Evolutionary conservation across 2,888 invertebrate genomes (phyloP).

Genomic region (Entomobrya proxima): DNA sequence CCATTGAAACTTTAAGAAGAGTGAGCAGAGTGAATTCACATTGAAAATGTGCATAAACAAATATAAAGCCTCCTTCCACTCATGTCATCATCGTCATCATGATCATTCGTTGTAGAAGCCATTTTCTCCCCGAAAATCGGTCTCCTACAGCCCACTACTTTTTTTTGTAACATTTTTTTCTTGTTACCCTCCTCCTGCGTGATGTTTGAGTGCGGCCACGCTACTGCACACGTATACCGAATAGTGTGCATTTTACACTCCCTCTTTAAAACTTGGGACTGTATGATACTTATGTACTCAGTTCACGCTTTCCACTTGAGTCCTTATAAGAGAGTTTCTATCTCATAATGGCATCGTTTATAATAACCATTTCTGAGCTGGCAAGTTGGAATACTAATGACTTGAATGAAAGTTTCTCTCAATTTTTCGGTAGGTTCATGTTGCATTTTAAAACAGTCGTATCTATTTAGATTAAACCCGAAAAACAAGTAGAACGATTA

Average conservation of each 20-base stretch:
- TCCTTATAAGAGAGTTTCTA: not conserved
- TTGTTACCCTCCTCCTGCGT: constrained; percentile 1
- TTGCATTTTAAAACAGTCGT: not conserved
- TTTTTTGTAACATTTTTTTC: constrained; percentile 21
- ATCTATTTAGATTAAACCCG: not conserved
- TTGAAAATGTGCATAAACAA: too few species aligned
- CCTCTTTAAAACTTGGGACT: constrained; percentile 8
- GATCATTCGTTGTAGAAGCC: constrained; percentile 32
- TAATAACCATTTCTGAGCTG: constrained; percentile 33
- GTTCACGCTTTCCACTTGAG: constrained; percentile 42
- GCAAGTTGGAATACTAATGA: constrained; percentile 46
- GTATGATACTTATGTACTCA: not conserved
- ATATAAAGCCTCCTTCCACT: constrained; percentile 22
- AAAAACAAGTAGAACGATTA: not conserved
- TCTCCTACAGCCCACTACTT: constrained; percentile 52
- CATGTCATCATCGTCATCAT: constrained; percentile 43
- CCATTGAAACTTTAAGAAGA: too few species aligned
- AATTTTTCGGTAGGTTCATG: not conserved
- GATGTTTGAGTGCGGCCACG: not conserved
- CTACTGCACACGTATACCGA: constrained; percentile 6
- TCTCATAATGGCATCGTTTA: not conserved
- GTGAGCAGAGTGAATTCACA: too few species aligned
- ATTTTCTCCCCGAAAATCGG: constrained; percentile 63
- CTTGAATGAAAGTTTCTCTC: constrained; percentile 20
- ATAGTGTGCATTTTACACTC: constrained; percentile 16